phyloP scores from a whole-genome alignment of 2,888 invertebrate genomes.

The Dascillus cervinus region DNA sequence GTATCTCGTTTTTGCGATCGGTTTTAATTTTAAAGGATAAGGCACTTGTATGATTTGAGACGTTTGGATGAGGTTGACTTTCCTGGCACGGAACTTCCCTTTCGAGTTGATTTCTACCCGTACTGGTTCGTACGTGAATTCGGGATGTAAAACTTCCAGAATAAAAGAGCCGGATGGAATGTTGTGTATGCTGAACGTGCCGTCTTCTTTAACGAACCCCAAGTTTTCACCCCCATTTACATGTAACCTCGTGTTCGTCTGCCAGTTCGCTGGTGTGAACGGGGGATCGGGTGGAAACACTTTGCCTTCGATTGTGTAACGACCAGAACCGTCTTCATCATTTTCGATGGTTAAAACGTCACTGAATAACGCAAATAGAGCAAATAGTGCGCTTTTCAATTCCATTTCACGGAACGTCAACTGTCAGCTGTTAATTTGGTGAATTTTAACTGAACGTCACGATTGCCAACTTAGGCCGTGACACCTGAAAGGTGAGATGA shows the following conservation, averaged over 20 bases:
- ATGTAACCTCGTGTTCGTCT: constrained; percentile 66
- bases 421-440: no score
- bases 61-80: constrained; percentile 90
- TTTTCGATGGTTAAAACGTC: no score
- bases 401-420: no score
- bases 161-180: constrained; percentile 90
- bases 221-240: constrained; percentile 85
- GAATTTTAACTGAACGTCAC: no score
- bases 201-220: constrained; percentile 86
- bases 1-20: constrained; percentile 69
- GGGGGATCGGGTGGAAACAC: constrained; percentile 65
- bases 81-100: constrained; percentile 91
- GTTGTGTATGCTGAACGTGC: constrained; percentile 80
- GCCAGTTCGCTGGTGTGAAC: constrained; percentile 58
- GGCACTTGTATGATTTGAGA: constrained; percentile 83
- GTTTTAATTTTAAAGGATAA: constrained; percentile 86
- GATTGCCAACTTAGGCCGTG: no score
- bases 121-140: constrained; percentile 87
- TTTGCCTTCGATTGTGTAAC: constrained; percentile 73
- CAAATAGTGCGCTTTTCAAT: no score
- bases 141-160: constrained; percentile 84
- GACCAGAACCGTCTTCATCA: no score
- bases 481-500: no score
- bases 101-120: constrained; percentile 96
- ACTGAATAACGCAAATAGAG: no score